Conservation (phyloP, 64 coral and sea anemone genomes). For the Stichodactyla helianthus region DNA sequence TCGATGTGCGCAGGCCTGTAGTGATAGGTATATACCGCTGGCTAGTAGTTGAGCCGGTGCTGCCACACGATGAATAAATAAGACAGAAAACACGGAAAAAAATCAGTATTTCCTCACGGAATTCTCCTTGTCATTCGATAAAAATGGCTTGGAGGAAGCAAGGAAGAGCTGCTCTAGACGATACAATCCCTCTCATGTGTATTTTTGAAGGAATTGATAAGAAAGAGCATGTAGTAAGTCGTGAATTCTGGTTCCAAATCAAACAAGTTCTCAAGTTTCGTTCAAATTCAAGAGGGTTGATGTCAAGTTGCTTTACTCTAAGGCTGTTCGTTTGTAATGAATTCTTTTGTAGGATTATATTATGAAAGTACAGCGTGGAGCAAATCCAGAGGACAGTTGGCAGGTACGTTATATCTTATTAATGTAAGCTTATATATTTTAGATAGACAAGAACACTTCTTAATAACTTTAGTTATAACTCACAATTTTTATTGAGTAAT, state of each 20-base stretch:
- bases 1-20: not conserved
- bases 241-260: not conserved
- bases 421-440: constrained; percentile 4
- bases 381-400: constrained; percentile 88
- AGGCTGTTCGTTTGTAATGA: not conserved
- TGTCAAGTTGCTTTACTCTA: not conserved
- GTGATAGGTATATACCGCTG: constrained; percentile 16
- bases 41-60: not conserved
- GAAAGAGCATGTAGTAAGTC: constrained; percentile 87
- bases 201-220: constrained; percentile 84
- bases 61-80: not conserved
- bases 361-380: constrained; percentile 94
- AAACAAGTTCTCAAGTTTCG: not conserved
- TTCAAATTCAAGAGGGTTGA: not conserved
- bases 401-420: constrained; percentile 44
- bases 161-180: constrained; percentile 51
- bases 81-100: not conserved
- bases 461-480: too few relatives aligned
- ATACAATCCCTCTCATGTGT: constrained; percentile 83
- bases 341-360: constrained; percentile 78
- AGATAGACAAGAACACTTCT: too few relatives aligned
- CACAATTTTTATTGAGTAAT: too few relatives aligned
- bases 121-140: constrained; percentile 8
- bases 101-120: not conserved
- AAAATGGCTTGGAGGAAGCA: constrained; percentile 60